Conservation (phyloP, 2,797 vertebrate genomes). For the Pantherophis vulpinus region DNA sequence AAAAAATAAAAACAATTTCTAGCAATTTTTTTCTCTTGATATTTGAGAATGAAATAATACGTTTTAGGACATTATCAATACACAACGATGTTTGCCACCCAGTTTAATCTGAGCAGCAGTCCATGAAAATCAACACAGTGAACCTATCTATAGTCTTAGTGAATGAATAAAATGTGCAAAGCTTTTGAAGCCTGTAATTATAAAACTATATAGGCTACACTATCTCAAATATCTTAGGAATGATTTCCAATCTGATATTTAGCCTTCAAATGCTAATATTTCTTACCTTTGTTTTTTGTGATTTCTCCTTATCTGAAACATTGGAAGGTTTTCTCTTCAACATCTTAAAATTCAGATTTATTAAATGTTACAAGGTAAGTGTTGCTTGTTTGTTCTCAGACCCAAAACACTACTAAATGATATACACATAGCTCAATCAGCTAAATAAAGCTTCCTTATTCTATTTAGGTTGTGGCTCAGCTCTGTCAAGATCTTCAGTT, state of each 20-base stretch:
- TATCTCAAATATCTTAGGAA: neutral
- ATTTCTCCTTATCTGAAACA: constrained; percentile 88
- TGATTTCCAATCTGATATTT: neutral
- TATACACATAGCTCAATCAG: neutral
- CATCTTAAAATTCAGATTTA: constrained; percentile 74
- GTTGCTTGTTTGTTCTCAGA: constrained; percentile 32
- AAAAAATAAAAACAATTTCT: neutral
- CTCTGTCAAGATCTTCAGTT: neutral
- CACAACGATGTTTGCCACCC: neutral
- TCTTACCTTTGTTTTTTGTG: constrained; percentile 90
- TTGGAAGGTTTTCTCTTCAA: constrained; percentile 91
- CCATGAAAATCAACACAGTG: neutral
- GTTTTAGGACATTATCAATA: neutral
- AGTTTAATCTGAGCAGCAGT: neutral
- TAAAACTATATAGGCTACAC: neutral
- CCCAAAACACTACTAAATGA: neutral
- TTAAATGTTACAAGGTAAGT: constrained; percentile 5
- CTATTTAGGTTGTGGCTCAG: constrained; percentile 67
- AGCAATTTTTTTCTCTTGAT: neutral
- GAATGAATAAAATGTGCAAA: neutral
- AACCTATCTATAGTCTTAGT: neutral
- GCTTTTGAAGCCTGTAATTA: neutral
- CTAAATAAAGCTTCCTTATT: constrained; percentile 67
- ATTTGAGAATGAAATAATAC: neutral
- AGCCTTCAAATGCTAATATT: constrained; percentile 17